Evolutionary conservation across 2,888 invertebrate genomes (phyloP), one percentile per base, ranked within the genome.

Genomic region (Bedellia somnulentella): DNA sequence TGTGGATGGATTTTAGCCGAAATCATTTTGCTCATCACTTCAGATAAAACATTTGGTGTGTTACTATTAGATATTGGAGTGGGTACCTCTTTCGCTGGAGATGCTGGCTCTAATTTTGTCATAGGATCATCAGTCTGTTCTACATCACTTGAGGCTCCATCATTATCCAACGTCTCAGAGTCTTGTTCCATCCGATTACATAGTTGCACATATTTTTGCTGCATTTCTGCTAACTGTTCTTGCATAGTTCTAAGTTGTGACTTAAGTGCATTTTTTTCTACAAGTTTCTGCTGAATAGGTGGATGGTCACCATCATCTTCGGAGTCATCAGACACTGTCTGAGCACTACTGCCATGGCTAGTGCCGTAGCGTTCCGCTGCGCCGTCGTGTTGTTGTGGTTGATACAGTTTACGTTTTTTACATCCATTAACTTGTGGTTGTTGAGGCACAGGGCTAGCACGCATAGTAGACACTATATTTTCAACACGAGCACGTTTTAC

Each of bases 381-480:
- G 32, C 80, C 79, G 52, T 89, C 89, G 61, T 94, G 93, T 53
- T 95, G 95, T 61, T 94, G 93, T 8, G 96, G 96, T 52, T 94
- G 93, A 57, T 95, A 95, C 16, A 95, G 80, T 66, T 97, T 97
- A 27, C 96, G 83, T 66, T 97, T 97, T 63, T 94, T 94, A 68
- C 93, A 94, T 28, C 94, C 93, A 67, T 93, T 93, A 43, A 90
- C 89, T 58, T 87, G 85, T 1, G 83, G 80, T 44, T 81, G 81
- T 35, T 66, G 80, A 13, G 87, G 86, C 37, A 86, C 88, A 22
- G 91, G 91, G 55, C 90, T 90, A 40, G 89, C 86, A 39, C 93
- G 83, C 90, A 95, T 95, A 41, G 89, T 89, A 43, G 91, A 93
- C 46, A 95, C 92, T 49, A 96, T 95, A 63, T 93, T 93, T 73